These are phyloP conservation scores for Mechanitis messenoides DNA, from an alignment of 2,888 invertebrate genomes.

Conservation along the genomic window DNA sequence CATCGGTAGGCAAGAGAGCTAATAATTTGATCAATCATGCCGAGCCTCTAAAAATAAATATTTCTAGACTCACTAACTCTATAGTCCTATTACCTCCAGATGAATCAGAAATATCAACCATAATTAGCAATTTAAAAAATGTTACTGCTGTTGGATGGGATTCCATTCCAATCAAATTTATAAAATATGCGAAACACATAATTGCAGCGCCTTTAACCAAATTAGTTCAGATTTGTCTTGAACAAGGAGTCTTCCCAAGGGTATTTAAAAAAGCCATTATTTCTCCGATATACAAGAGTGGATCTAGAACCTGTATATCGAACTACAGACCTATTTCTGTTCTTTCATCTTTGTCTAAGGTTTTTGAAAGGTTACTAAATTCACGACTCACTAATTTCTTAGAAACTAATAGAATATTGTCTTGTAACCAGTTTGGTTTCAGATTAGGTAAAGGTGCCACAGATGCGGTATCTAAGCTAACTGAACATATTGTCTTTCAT, in stretches of 20 bases:
- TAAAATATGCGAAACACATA: too few species aligned
- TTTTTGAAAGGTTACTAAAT: constrained; percentile 10
- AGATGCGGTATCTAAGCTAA: too few species aligned
- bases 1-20: too few species aligned
- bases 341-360: constrained; percentile 13
- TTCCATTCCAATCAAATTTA: too few species aligned
- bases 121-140: too few species aligned
- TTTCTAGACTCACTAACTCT: too few species aligned
- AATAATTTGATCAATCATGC: too few species aligned
- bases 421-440: background rate
- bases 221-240: background rate
- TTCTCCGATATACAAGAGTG: constrained; percentile 15
- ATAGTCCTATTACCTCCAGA: too few species aligned
- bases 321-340: constrained; percentile 22
- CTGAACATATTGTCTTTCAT: constrained; percentile 3
- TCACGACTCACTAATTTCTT: background rate
- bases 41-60: too few species aligned
- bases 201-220: background rate
- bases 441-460: background rate
- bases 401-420: constrained; percentile 4
- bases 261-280: constrained; percentile 15
- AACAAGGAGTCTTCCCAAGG: constrained; percentile 7
- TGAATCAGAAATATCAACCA: too few species aligned
- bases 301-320: background rate
- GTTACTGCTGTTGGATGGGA: too few species aligned